Conservation (phyloP, 1,140 invertebrate species). For the Campoletis sonorensis region DNA sequence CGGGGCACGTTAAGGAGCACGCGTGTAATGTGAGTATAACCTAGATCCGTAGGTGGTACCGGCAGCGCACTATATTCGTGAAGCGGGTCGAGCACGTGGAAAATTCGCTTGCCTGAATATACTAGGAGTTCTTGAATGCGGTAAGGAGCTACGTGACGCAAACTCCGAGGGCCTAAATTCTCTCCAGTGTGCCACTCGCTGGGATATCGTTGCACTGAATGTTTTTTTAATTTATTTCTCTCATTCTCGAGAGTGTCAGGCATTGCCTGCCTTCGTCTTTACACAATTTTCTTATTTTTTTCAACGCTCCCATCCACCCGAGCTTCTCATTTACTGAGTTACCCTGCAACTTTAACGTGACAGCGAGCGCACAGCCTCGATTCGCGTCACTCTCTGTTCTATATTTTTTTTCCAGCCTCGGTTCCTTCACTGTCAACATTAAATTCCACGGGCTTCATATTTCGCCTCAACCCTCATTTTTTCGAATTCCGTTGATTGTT, state of each 20-base stretch:
- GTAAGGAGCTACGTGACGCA: slow-evolving; percentile 21
- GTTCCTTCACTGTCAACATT: too few relatives aligned
- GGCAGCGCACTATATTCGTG: slow-evolving; percentile 31
- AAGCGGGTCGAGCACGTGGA: slow-evolving; percentile 53
- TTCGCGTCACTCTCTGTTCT: too few relatives aligned
- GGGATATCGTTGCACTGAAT: slow-evolving; percentile 42
- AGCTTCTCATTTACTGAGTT: slow-evolving; percentile 25
- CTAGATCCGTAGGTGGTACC: slow-evolving; percentile 51
- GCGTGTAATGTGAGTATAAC: slow-evolving; percentile 46
- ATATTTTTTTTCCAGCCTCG: too few relatives aligned
- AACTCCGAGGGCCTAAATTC: background rate
- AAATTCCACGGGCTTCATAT: too few relatives aligned
- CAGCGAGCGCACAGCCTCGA: background rate
- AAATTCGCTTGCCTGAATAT: slow-evolving; percentile 47
- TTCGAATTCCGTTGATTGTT: too few relatives aligned
- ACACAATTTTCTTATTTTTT: background rate
- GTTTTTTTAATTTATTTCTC: slow-evolving; percentile 44
- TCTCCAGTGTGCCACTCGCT: slow-evolving; percentile 24
- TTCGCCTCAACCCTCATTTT: too few relatives aligned
- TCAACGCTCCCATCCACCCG: background rate
- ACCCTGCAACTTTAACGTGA: background rate
- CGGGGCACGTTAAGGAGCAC: background rate
- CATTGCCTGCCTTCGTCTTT: background rate
- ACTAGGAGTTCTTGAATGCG: slow-evolving; percentile 14
- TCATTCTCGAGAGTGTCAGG: background rate